Base-by-base conservation (phyloP, 2,888 invertebrate genomes). In the Aspidapion aeneum region DNA sequence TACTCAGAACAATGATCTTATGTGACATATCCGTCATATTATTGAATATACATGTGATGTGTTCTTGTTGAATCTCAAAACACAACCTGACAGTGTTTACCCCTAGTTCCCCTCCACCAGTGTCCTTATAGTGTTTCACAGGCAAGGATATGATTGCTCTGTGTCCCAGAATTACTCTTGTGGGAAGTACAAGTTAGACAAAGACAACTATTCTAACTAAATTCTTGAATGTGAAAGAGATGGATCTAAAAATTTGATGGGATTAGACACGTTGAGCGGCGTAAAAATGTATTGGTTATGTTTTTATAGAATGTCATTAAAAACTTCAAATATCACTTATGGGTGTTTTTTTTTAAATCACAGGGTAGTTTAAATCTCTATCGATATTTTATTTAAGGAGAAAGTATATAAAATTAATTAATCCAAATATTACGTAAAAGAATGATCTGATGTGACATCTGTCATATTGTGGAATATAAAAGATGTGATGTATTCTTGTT, bases 61-160 rank as follows among this genome's bases (percentile, higher is more conserved):
- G 3, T 94, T 95, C 77, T 77, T 95, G 70, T n/a, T n/a, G n/a
- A n/a, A n/a, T n/a, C 78, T 95, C 58, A 85, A 95, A 62, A 94
- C 94, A 0, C 85, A 92, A 66, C 90, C 94, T 9, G 93, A 93
- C 74, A 83, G 86, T 19, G 85, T 87, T 59, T 84, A 92, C 63
- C 87, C 91, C 59, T 88, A 93, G 73, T 91, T 91, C 75, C 94
- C 94, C 0, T 89, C 90, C 21, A 82, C 85, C 22, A 87, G 87
- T 58, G 89, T 91, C 22, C 83, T 92, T 64, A 82, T 94, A 84
- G 86, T 94, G 19, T 78, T 94, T 1, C 94, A 94, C 68, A 82
- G 91, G 50, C 90, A 92, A 70, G 93, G 91, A 0, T 87, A 86
- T 75, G 88, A 88, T 72, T 94, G 94, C 78, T 78, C 83, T 16